Evolutionary conservation across 23 tunicate genomes (phyloP).

Genomic region (Corella eumyota): DNA sequence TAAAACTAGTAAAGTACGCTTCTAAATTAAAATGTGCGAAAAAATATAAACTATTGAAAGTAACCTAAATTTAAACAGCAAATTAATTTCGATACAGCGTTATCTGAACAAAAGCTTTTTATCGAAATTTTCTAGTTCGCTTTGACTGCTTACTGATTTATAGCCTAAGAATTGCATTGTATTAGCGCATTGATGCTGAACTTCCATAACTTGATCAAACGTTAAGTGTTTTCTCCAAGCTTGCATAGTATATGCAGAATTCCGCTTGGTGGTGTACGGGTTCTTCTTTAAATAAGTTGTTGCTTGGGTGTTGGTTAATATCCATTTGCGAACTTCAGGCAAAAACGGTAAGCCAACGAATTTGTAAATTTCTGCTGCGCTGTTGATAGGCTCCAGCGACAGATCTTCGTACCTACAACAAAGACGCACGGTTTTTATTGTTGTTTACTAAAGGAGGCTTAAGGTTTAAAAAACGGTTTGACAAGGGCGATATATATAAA

Average conservation of each 20-base stretch:
- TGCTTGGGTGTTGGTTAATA: conserved; percentile 43
- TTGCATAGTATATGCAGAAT: conserved; percentile 62
- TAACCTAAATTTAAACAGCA: too few relatives aligned
- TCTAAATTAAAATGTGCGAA: too few relatives aligned
- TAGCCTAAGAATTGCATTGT: conserved; percentile 54
- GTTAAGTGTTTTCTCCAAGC: conserved; percentile 71
- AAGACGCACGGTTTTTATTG: too few relatives aligned
- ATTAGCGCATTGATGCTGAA: conserved; percentile 43
- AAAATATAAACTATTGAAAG: too few relatives aligned
- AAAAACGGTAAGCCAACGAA: conserved; percentile 42
- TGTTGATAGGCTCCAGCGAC: conserved; percentile 34
- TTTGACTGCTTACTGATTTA: too few relatives aligned
- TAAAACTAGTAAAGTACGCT: too few relatives aligned
- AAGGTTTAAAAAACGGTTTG: too few relatives aligned
- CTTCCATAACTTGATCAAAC: conserved; percentile 10
- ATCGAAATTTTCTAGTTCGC: too few relatives aligned
- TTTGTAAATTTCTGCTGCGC: conserved; percentile 43
- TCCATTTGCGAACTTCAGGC: conserved; percentile 40
- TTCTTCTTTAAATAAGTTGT: conserved; percentile 1
- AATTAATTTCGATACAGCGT: too few relatives aligned
- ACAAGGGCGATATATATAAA: too few relatives aligned
- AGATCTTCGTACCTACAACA: conserved; percentile 73
- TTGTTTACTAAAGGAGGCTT: too few relatives aligned
- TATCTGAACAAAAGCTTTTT: too few relatives aligned
- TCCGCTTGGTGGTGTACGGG: conserved; percentile 66